Percentiles rank a stretch among this genome's conserved stretches.
These are phyloP conservation scores for Pluvianellus socialis DNA, from an alignment of 2,113 vertebrate genomes.

Conservation along the genomic window DNA sequence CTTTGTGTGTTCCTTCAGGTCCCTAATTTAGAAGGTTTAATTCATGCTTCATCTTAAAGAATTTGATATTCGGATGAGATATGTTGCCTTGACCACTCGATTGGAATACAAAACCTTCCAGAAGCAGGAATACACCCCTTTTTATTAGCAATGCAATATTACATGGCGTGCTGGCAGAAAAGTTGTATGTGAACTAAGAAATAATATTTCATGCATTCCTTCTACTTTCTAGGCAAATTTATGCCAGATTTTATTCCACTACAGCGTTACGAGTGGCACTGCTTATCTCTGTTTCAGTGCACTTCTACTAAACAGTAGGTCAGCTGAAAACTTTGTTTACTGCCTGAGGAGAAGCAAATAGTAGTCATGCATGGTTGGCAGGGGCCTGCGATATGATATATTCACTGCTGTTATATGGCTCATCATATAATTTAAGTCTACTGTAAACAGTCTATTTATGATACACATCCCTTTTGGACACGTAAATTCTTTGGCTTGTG, in stretches of 20 bases:
- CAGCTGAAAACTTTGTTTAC: constrained; percentile 61
- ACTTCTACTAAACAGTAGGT: constrained; percentile 57
- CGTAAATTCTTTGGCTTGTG: constrained; percentile 44
- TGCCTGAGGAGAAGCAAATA: constrained; percentile 37
- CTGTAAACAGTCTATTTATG: constrained; percentile 52
- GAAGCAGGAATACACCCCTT: not conserved
- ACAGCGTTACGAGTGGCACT: not conserved
- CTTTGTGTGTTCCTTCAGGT: not conserved
- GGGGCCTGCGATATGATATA: not conserved
- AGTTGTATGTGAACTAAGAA: constrained; percentile 27
- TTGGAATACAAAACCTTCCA: not conserved
- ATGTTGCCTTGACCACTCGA: not conserved
- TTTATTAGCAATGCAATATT: not conserved
- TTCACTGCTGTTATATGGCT: constrained; percentile 43
- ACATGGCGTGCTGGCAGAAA: not conserved
- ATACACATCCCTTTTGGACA: constrained; percentile 29
- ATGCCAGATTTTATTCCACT: constrained; percentile 54
- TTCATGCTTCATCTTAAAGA: not conserved
- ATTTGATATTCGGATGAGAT: not conserved
- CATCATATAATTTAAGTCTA: constrained; percentile 48
- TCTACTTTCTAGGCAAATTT: constrained; percentile 56
- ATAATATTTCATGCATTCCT: constrained; percentile 59
- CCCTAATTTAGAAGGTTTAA: not conserved
- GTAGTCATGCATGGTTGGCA: constrained; percentile 47
- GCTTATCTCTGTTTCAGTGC: constrained; percentile 59